phyloP scores from a whole-genome alignment of 2,797 vertebrate species.

The Bufotes viridis region DNA sequence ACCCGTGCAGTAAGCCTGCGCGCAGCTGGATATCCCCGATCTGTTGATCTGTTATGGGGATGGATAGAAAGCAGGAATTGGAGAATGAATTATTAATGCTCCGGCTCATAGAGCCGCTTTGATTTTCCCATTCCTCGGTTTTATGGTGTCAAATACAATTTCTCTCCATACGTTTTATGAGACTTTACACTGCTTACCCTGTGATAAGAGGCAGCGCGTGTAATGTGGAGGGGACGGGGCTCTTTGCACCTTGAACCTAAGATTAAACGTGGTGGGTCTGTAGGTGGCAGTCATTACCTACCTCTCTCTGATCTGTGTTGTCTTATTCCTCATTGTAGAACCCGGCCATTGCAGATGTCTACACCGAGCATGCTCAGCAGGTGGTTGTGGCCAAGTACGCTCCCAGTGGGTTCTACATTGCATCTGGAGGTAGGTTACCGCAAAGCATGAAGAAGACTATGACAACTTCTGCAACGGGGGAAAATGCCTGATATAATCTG shows the following conservation, averaged over 20 bases:
- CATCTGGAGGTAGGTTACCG: conserved; percentile 89
- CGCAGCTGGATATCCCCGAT: conserved; percentile 12
- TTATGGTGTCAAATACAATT: not conserved
- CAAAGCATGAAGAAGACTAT: not conserved
- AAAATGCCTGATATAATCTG: no score
- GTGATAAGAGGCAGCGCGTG: not conserved
- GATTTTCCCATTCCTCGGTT: not conserved
- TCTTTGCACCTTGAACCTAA: not conserved
- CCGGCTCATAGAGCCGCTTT: not conserved
- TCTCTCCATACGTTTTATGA: not conserved
- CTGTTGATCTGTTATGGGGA: not conserved
- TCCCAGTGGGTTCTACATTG: conserved; percentile 95
- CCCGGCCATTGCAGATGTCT: conserved; percentile 92
- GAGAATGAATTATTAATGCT: conserved; percentile 11
- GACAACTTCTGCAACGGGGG: no score
- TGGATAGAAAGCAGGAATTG: not conserved
- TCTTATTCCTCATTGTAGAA: conserved; percentile 78
- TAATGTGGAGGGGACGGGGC: not conserved
- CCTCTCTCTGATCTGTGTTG: not conserved
- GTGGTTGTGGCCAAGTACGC: conserved; percentile 94
- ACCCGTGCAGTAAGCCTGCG: not conserved
- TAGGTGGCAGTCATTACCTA: not conserved
- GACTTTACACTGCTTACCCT: not conserved
- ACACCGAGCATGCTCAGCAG: conserved; percentile 92
- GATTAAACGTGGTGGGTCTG: not conserved